A percentile compares a stretch with the other conserved stretches of the same genome.
Evolutionary conservation across 2,888 invertebrate species (phyloP).

Genomic region (Lasioglossum lativentre): DNA sequence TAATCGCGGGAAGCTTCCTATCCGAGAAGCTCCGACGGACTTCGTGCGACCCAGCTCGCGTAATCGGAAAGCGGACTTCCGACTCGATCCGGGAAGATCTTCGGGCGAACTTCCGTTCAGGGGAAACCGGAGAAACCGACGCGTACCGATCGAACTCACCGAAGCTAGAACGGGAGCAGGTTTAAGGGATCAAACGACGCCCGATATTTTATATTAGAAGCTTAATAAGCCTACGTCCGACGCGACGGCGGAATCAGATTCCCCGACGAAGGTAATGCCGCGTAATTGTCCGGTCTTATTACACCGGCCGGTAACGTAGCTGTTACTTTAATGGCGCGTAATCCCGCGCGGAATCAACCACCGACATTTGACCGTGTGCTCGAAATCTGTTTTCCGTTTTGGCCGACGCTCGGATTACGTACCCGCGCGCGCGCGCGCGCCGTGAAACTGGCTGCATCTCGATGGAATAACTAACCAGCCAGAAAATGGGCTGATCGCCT

Average conservation of each 20-base stretch:
- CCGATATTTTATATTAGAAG: slow-evolving; percentile 47
- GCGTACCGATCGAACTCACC: slow-evolving; percentile 13
- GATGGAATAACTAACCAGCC: slow-evolving; percentile 55
- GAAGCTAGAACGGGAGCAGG: slow-evolving; percentile 31
- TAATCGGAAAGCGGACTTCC: slow-evolving; percentile 14
- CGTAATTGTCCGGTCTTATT: slow-evolving; percentile 74
- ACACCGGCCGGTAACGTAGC: slow-evolving; percentile 45
- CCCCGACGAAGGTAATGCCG: slow-evolving; percentile 44
- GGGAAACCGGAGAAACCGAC: slow-evolving; percentile 23
- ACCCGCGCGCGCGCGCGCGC: slow-evolving; percentile 27
- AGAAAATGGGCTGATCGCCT: slow-evolving; percentile 61
- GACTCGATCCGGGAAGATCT: neutral
- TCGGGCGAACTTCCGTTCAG: slow-evolving; percentile 13
- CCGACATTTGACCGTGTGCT: slow-evolving; percentile 60
- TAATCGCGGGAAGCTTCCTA: neutral
- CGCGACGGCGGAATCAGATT: slow-evolving; percentile 41
- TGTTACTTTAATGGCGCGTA: slow-evolving; percentile 69
- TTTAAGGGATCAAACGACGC: slow-evolving; percentile 48
- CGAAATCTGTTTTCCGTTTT: slow-evolving; percentile 61
- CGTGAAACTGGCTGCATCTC: slow-evolving; percentile 25
- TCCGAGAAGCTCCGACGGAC: neutral
- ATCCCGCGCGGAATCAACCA: slow-evolving; percentile 56
- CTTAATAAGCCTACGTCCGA: slow-evolving; percentile 17
- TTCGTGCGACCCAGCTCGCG: slow-evolving; percentile 21
- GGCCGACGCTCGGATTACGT: slow-evolving; percentile 32